Conservation (phyloP, 2,888 invertebrate genomes). For the Scrobipalpa atriplicella region DNA sequence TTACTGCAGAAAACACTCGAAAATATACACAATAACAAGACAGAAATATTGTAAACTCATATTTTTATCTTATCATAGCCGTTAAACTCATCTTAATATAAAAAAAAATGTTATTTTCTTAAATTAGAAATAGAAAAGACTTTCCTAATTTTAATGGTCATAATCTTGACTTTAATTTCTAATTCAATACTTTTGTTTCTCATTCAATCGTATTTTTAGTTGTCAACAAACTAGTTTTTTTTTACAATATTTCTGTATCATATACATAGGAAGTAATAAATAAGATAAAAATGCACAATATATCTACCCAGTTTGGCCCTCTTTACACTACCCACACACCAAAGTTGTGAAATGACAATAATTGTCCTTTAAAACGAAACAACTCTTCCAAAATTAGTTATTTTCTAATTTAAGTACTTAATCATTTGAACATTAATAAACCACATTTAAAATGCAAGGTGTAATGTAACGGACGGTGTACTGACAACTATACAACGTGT, state of each 20-base stretch:
- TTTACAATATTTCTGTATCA: not conserved
- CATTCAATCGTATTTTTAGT: not conserved
- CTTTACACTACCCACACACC: constrained; percentile 40
- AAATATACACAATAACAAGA: not conserved
- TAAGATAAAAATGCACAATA: constrained; percentile 13
- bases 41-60: not conserved
- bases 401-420: constrained; percentile 9
- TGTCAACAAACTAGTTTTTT: not conserved
- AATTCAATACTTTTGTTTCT: not conserved
- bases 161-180: not conserved
- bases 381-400: constrained; percentile 33
- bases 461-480: no score
- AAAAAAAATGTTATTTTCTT: not conserved
- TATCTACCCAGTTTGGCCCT: constrained; percentile 16
- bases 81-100: no score
- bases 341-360: constrained; percentile 77
- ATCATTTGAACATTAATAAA: not conserved
- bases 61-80: not conserved
- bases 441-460: not conserved
- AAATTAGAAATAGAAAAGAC: not conserved
- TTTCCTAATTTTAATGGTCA: no score
- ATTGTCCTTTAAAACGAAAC: constrained; percentile 43
- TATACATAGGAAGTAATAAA: not conserved
- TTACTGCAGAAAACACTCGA: not conserved
- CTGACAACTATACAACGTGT: no score